Evolutionary conservation across 1,140 invertebrate genomes (phyloP).

Genomic region (Caenorhabditis tropicalis): DNA sequence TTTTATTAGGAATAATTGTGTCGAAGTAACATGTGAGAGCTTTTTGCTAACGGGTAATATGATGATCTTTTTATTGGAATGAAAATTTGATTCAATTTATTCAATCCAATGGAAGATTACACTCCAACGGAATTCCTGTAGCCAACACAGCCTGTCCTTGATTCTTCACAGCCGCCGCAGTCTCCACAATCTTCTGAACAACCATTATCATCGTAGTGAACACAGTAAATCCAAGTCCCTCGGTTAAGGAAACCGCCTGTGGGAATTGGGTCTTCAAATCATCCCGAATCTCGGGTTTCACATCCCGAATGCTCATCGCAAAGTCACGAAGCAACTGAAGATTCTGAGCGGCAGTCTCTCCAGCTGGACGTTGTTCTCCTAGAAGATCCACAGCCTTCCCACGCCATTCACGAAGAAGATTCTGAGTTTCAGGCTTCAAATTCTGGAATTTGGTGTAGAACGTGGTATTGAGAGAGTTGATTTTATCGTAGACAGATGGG

Average conservation of each 20-base stretch:
- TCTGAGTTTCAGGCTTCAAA: slow-evolving; percentile 41
- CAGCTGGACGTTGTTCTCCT: slow-evolving; percentile 12
- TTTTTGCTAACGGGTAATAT: no score
- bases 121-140: neutral
- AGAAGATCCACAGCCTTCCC: slow-evolving; percentile 18
- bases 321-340: slow-evolving; percentile 40
- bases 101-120: slow-evolving; percentile 9
- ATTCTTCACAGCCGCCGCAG: slow-evolving; percentile 7
- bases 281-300: slow-evolving; percentile 17
- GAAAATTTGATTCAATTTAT: neutral
- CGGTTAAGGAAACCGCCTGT: slow-evolving; percentile 38
- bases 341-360: slow-evolving; percentile 37
- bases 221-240: slow-evolving; percentile 45
- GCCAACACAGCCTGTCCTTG: neutral
- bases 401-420: slow-evolving; percentile 42
- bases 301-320: slow-evolving; percentile 2
- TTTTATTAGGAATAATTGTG: neutral
- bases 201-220: slow-evolving; percentile 44
- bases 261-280: slow-evolving; percentile 43
- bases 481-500: slow-evolving; percentile 43
- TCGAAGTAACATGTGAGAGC: no score
- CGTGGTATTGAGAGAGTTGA: slow-evolving; percentile 5
- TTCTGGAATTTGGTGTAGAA: slow-evolving; percentile 45
- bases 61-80: neutral
- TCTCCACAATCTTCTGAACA: slow-evolving; percentile 47